Percentiles rank a stretch among this genome's conserved stretches.
phyloP scores from a whole-genome alignment of 2,888 invertebrate species.

The Thereva unica region DNA sequence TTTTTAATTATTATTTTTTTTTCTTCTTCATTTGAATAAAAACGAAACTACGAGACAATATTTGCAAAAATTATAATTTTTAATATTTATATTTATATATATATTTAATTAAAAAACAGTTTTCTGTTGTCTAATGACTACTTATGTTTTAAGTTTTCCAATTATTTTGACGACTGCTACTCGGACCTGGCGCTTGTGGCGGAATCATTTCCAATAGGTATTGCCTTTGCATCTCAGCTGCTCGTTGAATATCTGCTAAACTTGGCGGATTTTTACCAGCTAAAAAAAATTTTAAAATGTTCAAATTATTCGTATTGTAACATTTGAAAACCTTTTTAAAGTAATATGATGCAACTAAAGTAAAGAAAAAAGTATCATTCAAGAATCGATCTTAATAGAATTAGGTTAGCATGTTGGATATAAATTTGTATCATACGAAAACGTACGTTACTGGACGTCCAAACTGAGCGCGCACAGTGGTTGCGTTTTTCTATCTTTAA shows the following conservation, averaged over 20 bases:
- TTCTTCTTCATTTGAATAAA: constrained; percentile 15
- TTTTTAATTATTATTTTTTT: constrained; percentile 15
- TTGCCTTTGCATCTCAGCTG: constrained; percentile 89
- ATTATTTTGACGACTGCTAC: constrained; percentile 58
- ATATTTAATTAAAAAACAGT: constrained; percentile 41
- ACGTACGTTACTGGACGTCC: too few species aligned
- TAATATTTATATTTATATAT: constrained; percentile 16
- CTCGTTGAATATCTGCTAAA: constrained; percentile 80
- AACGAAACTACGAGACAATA: constrained; percentile 26
- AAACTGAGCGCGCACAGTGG: too few species aligned
- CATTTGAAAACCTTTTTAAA: not conserved
- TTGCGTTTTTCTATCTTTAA: too few species aligned
- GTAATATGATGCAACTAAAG: not conserved
- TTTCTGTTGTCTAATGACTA: constrained; percentile 38
- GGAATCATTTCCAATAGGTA: constrained; percentile 97
- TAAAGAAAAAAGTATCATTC: not conserved
- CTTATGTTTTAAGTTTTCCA: constrained; percentile 56
- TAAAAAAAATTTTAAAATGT: constrained; percentile 46
- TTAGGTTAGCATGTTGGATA: too few species aligned
- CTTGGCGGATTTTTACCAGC: constrained; percentile 54
- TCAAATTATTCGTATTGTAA: not conserved
- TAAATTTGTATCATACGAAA: too few species aligned
- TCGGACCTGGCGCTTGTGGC: constrained; percentile 57
- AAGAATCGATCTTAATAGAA: too few species aligned
- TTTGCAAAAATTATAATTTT: constrained; percentile 34